Base-by-base conservation (phyloP, 2,113 vertebrate species). In the Odontesthes bonariensis region DNA sequence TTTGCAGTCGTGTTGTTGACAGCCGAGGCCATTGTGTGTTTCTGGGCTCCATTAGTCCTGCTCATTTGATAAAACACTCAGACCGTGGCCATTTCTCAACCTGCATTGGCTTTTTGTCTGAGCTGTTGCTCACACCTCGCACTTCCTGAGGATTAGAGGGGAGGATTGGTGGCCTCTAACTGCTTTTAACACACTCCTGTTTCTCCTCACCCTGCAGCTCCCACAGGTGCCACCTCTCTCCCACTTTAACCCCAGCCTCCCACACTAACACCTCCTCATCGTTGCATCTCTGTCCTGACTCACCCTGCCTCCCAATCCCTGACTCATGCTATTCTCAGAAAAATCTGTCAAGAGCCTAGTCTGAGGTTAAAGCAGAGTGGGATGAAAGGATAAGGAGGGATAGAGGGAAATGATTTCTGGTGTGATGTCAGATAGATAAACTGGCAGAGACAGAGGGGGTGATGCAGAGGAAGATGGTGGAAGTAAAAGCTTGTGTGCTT, bases 281-380 rank as follows among this genome's bases (percentile, higher is more conserved):
- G 56, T 49, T 5, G 69, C 81, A 69, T 83, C 79, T 81, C 77
- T 54, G 75, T 69, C 77, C 80, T 88, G 79, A 86, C 84, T 91
- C 86, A 88, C 87, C 55, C 82, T 81, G 42, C 80, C 83, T 89
- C 61, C 62, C 69, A 61, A 68, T 33, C 63, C 84, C 86, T 90
- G 92, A 92, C 90, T 92, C 91, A 77, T 82, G 86, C 56, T 88
- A 70, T 84, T 85, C 72, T 69, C 86, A 79, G 78, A 81, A 69
- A 64, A 74, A 82, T 83, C 84, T 76, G 69, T 87, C 77, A 90
- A 84, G 77, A 86, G 86, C 89, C 84, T 68, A 71, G 20, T 33
- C 22, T 12, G 68, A 57, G 65, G 52, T 64, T 75, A 61, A 70
- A 80, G 58, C n/a, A 44, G 58, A 64, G 22, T 52, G 38, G 33